A percentile compares a stretch with the other conserved stretches of the same genome.
These are phyloP conservation scores for Tadarida brasiliensis DNA, from an alignment of 2,797 vertebrate species.

Conservation along the genomic window DNA sequence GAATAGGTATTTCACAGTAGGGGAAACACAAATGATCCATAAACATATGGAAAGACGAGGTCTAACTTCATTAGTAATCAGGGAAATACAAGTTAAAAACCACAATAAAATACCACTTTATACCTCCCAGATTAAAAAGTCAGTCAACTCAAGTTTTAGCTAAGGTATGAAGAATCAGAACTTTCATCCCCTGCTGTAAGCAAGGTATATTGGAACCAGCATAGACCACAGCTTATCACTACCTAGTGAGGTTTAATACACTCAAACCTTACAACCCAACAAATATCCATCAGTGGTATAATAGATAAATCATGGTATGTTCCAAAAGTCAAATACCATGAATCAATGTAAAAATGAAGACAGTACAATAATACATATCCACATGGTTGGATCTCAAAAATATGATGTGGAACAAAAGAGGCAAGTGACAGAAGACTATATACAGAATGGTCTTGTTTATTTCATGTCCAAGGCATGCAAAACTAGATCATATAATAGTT, in stretches of 20 bases:
- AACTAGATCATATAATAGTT: not conserved
- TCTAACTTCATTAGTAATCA: not conserved
- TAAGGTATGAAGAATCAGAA: not conserved
- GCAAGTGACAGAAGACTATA: not conserved
- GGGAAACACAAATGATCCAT: not conserved
- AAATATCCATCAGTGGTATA: not conserved
- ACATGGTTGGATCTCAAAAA: not conserved
- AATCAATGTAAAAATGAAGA: not conserved
- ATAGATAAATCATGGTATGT: not conserved
- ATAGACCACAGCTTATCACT: not conserved
- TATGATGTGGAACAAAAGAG: not conserved
- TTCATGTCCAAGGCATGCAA: conserved; percentile 3
- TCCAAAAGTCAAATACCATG: not conserved
- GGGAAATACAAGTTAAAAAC: conserved; percentile 42
- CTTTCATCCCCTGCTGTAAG: not conserved
- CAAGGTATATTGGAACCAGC: not conserved
- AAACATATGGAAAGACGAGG: not conserved
- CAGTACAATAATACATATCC: not conserved
- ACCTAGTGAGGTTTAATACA: not conserved
- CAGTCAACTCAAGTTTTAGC: conserved; percentile 17
- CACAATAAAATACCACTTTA: not conserved
- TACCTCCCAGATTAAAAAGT: not conserved
- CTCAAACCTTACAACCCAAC: not conserved
- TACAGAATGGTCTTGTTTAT: not conserved
- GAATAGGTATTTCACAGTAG: not conserved